Percentiles rank a stretch among this genome's conserved stretches.
These are phyloP conservation scores for Elymnias hypermnestra DNA, from an alignment of 1,140 invertebrate genomes.

Conservation along the genomic window DNA sequence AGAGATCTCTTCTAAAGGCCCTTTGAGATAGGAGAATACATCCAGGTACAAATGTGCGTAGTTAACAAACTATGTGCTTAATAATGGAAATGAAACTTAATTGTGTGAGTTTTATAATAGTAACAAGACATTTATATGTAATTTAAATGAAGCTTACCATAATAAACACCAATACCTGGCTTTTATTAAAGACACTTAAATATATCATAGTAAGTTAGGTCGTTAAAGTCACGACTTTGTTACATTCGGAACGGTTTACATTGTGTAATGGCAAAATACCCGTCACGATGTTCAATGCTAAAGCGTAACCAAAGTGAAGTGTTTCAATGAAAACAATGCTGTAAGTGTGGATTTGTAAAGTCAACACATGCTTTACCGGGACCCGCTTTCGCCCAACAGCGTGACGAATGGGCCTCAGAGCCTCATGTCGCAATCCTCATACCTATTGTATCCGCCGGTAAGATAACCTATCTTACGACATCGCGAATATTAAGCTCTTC, in stretches of 20 bases:
- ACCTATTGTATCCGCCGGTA: slow-evolving; percentile 62
- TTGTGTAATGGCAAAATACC: slow-evolving; percentile 13
- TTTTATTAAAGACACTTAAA: background rate
- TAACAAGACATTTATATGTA: too few species aligned
- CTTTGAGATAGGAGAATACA: too few species aligned
- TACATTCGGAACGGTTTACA: background rate
- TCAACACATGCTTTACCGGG: slow-evolving; percentile 46
- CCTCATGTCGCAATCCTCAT: slow-evolving; percentile 51
- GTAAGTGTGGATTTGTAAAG: slow-evolving; percentile 33
- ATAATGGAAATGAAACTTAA: too few species aligned
- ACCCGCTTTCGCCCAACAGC: slow-evolving; percentile 65
- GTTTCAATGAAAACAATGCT: slow-evolving; percentile 56
- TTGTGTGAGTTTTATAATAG: too few species aligned
- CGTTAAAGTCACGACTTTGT: slow-evolving; percentile 13
- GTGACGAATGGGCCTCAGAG: slow-evolving; percentile 53
- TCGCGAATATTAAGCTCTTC: slow-evolving; percentile 64
- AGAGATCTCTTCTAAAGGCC: too few species aligned
- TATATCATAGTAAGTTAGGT: slow-evolving; percentile 10
- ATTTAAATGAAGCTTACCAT: background rate
- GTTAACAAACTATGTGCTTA: too few species aligned
- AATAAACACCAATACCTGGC: background rate
- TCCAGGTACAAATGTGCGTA: too few species aligned
- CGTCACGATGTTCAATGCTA: slow-evolving; percentile 27
- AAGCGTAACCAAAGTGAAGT: slow-evolving; percentile 35
- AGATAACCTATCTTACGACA: slow-evolving; percentile 60